Base-by-base conservation (phyloP, 2,113 vertebrate species). In the Tursiops truncatus region DNA sequence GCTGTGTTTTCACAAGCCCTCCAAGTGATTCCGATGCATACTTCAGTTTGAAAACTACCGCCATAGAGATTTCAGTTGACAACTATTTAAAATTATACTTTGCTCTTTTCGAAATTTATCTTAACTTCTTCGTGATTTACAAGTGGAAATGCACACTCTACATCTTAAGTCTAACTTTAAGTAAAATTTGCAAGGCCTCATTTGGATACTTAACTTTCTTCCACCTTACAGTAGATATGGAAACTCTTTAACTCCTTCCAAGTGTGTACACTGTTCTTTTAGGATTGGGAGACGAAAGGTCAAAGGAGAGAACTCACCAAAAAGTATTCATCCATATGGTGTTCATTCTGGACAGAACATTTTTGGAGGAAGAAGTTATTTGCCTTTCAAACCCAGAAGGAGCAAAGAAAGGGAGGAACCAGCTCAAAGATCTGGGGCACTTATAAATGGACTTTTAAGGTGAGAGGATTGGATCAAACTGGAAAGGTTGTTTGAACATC, bases 401-500 rank as follows among this genome's bases (percentile, higher is more conserved):
- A n/a, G 23, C 63, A n/a, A 4, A 63, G 31, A 38, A 41, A 14
- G 21, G 70, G 81, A 60, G 17, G 58, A 26, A 41, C 53, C 28
- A 31, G 65, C 44, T 56, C 10, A 8, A 33, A 67, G 77, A 73
- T 68, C 94, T 74, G 94, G 94, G 71, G 18, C 38, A 5, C 71
- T 73, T 71, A 11, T 3, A 33, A 41, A 44, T 21, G 65, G 33
- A 23, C 82, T 88, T 44, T 47, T 36, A 44, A 88, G 71, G 79
- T 26, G 14, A 26, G 74, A 82, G n/a, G 53, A 31, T 4, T 62
- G 79, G 77, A 38, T 93, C 86, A 74, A 68, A 60, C 76, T 2
- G 62, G 71, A 79, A 81, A 50, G 56, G n/a, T n/a, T 53, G 50
- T 95, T 96, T 92, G 94, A 96, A 83, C 71, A 44, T 62, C 71